These are phyloP conservation scores for Torymus texanus DNA, from an alignment of 2,888 invertebrate genomes.

Conservation along the genomic window DNA sequence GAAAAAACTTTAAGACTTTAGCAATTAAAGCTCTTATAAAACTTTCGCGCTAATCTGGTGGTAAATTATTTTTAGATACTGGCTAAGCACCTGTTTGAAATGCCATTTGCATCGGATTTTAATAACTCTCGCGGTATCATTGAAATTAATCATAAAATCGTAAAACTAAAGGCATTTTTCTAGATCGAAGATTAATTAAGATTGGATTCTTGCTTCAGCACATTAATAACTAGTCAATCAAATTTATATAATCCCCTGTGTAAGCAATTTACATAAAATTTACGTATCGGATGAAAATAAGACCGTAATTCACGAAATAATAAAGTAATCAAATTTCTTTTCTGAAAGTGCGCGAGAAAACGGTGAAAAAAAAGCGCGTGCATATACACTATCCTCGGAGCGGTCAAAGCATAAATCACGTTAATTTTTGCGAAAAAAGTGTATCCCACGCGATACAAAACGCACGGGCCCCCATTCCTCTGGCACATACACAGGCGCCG, in stretches of 20 bases:
- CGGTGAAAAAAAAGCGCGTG: neutral
- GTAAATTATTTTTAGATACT: constrained; percentile 5
- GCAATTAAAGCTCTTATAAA: neutral
- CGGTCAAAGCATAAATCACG: constrained; percentile 16
- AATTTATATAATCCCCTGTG: neutral
- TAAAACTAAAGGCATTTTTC: constrained; percentile 3
- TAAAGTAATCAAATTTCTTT: constrained; percentile 2
- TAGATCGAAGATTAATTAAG: constrained; percentile 8
- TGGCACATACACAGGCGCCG: constrained; percentile 14
- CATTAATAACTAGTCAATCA: constrained; percentile 5
- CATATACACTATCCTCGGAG: neutral
- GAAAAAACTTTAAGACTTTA: neutral
- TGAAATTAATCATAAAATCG: constrained; percentile 12
- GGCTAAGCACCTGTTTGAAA: neutral
- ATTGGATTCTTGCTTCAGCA: neutral
- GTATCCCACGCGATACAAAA: neutral
- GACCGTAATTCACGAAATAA: constrained; percentile 9
- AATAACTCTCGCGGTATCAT: constrained; percentile 1
- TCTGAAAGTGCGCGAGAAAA: neutral
- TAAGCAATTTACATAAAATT: constrained; percentile 8
- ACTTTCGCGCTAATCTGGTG: neutral
- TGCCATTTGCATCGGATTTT: constrained; percentile 8
- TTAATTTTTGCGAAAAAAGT: constrained; percentile 7
- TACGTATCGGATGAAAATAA: constrained; percentile 12
- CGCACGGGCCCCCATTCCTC: constrained; percentile 3